Conservation (phyloP, 2,113 vertebrate species). For the Zosterops borbonicus region DNA sequence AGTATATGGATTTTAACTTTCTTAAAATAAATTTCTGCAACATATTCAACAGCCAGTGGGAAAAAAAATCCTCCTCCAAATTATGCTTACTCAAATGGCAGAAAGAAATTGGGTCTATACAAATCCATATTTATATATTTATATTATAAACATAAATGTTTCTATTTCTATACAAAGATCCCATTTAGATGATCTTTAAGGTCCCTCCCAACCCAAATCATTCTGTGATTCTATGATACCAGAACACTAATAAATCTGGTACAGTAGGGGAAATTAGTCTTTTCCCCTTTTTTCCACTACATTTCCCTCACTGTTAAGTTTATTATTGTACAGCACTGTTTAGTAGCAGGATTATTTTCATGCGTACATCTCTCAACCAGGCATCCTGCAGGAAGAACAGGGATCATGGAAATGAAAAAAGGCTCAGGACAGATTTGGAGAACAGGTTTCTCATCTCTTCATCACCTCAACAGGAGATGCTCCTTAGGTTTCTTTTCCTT, state of each 20-base stretch:
- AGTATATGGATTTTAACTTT: not conserved
- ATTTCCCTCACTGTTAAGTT: not conserved
- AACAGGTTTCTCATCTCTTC: not conserved
- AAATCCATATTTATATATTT: not conserved
- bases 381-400: not conserved
- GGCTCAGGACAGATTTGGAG: not conserved
- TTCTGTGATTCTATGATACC: not conserved
- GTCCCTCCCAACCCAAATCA: not conserved
- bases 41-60: not conserved
- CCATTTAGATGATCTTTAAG: not conserved
- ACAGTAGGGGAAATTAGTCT: rapidly evolving
- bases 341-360: not conserved
- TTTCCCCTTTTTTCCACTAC: not conserved
- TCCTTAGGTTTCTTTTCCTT: not conserved
- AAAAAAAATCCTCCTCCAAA: not conserved
- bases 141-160: too few species aligned
- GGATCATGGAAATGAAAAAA: not conserved
- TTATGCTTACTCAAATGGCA: not conserved
- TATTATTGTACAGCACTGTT: not conserved
- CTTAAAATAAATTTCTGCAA: not conserved
- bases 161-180: not conserved
- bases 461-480: not conserved
- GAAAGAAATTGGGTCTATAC: not conserved
- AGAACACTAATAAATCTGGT: not conserved
- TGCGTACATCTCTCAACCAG: not conserved